Base-by-base conservation (phyloP, 1,140 invertebrate species). In the Planococcus citri region DNA sequence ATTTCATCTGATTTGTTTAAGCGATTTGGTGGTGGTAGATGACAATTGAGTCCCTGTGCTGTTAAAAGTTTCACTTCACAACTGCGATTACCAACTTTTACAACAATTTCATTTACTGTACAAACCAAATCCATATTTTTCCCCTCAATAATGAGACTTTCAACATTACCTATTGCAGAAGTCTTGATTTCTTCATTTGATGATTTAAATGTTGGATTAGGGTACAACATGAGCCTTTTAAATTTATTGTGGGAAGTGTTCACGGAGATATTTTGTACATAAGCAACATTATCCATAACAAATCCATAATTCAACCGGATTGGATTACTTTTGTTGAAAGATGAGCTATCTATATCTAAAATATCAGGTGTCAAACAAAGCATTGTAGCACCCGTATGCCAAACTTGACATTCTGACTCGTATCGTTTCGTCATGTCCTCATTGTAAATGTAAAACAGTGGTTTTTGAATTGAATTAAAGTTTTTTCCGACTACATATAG, bases 71-170 rank as follows among this genome's bases (percentile, higher is more conserved):
- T 97, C 4, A 97, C 94, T 77, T 95, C 95, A 79, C 95, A 98
- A 72, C 85, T 84, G 72, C 87, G 88, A 73, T 87, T 91, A 3
- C 95, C 95, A 76, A 98, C 95, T 73, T 86, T 83, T 0, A 98
- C 94, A 73, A 86, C 84, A 0, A 97, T 91, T 80, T 98, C 94
- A 2, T 82, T 85, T 76, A 94, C 91, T 73, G 93, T 90, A 74
- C 92, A 89, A 6, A 92, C 94, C 27, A 90, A 82, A 79, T 95
- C 92, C 68, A 98, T 80, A 80, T 96, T 89, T 71, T 90, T 86
- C 10, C 95, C 94, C 78, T 97, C 95, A 73, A 98, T 97, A 27
- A 92, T 97, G 27, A 98, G 80, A 79, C 96, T 96, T 77, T 97
- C 95, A 73, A 90, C 93, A 77, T 95, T 95, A n/a, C n/a, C n/a